A percentile compares a stretch with the other conserved stretches of the same genome.
These are phyloP conservation scores for Sinohyriopsis cumingii DNA, from an alignment of 2,888 invertebrate species.

Conservation along the genomic window DNA sequence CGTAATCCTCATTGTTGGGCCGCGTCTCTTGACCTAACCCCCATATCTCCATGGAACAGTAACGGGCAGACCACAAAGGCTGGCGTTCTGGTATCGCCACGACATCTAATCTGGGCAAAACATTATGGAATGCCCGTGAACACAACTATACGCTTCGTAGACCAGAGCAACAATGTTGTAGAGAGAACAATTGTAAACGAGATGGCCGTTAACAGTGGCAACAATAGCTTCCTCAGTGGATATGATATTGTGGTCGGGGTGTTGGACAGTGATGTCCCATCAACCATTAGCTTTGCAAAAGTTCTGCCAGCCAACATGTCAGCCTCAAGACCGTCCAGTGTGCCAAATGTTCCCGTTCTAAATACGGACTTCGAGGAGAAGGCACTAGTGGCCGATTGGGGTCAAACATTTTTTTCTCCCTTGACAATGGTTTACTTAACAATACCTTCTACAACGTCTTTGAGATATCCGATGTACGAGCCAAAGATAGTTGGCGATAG, in stretches of 20 bases:
- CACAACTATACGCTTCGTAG: constrained; percentile 48
- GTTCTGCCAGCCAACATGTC: constrained; percentile 46
- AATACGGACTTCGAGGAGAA: constrained; percentile 56
- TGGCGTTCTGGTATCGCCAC: constrained; percentile 48
- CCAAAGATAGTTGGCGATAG: constrained; percentile 50
- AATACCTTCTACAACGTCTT: constrained; percentile 14
- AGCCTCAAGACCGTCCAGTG: constrained; percentile 13
- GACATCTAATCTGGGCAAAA: constrained; percentile 52
- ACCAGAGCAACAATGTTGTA: constrained; percentile 45
- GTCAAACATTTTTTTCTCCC: constrained; percentile 11
- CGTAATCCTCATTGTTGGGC: constrained; percentile 51
- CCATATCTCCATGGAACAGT: constrained; percentile 59
- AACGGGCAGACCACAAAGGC: constrained; percentile 39
- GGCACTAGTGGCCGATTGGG: constrained; percentile 47
- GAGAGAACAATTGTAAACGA: constrained; percentile 37
- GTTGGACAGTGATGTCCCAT: constrained; percentile 49
- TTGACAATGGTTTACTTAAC: constrained; percentile 34
- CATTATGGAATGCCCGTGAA: constrained; percentile 47
- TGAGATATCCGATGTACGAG: constrained; percentile 42
- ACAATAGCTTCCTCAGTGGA: constrained; percentile 29
- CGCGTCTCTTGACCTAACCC: constrained; percentile 46
- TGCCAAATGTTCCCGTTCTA: constrained; percentile 33
- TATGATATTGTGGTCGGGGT: constrained; percentile 52
- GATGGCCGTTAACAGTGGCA: constrained; percentile 18
- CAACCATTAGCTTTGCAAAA: constrained; percentile 44